phyloP scores from a whole-genome alignment of 1,140 invertebrate species.

The Chymomyza costata region DNA sequence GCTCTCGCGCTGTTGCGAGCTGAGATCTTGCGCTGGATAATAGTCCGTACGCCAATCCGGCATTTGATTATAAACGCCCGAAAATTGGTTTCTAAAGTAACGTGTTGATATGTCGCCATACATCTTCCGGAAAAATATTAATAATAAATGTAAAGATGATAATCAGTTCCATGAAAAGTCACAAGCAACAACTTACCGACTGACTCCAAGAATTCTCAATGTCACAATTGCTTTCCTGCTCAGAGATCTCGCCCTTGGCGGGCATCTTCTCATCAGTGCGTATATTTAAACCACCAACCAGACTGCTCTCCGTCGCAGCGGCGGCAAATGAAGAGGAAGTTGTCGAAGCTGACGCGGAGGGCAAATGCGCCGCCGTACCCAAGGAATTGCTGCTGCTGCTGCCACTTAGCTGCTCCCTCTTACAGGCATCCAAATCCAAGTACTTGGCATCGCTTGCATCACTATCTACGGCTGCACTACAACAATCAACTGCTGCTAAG shows the following conservation, averaged over 20 bases:
- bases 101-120: constrained; percentile 68
- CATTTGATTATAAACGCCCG: constrained; percentile 53
- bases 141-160: too few relatives aligned
- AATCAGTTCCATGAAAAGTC: too few relatives aligned
- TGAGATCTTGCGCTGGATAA: constrained; percentile 64
- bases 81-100: constrained; percentile 64
- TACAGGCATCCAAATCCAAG: constrained; percentile 68
- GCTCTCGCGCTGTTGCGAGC: constrained; percentile 42
- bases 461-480: constrained; percentile 48
- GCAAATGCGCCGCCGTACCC: constrained; percentile 22
- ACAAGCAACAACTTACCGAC: constrained; percentile 64
- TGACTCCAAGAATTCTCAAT: constrained; percentile 82
- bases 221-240: constrained; percentile 87
- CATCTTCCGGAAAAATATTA: constrained; percentile 29
- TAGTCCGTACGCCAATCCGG: constrained; percentile 67
- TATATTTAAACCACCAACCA: constrained; percentile 80
- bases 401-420: constrained; percentile 60
- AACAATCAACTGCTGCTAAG: constrained; percentile 53
- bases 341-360: constrained; percentile 51
- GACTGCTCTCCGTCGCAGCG: constrained; percentile 61
- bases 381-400: constrained; percentile 28
- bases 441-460: constrained; percentile 56
- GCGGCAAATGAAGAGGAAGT: constrained; percentile 65
- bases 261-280: constrained; percentile 90
- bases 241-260: constrained; percentile 86